Percentiles rank a stretch among this genome's conserved stretches.
These are phyloP conservation scores for Threskiornis aethiopicus DNA, from an alignment of 2,797 vertebrate species.

Conservation along the genomic window DNA sequence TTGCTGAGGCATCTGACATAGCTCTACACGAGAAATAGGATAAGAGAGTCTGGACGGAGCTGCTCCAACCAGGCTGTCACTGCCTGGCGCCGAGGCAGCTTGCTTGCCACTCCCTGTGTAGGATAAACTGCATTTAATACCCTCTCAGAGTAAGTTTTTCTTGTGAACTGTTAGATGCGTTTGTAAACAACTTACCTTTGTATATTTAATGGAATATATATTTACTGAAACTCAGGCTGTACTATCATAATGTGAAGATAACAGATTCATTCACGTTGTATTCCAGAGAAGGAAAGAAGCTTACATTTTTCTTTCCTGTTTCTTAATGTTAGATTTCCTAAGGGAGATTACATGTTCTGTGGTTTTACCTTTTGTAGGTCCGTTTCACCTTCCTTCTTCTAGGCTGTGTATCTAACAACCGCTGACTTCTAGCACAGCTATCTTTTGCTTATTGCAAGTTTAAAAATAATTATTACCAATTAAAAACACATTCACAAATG, in stretches of 20 bases:
- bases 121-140: not conserved
- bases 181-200: not conserved
- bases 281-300: not conserved
- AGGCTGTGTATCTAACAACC: not conserved
- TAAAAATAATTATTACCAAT: not conserved
- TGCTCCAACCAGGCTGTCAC: not conserved
- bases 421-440: not conserved
- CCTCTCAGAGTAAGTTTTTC: accelerated
- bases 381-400: not conserved
- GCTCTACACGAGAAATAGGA: accelerated
- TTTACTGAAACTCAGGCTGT: not conserved
- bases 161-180: not conserved
- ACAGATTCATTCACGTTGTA: not conserved
- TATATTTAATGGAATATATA: not conserved
- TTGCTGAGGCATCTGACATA: not conserved
- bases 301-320: not conserved
- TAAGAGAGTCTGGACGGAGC: not conserved
- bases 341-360: not conserved
- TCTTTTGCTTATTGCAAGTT: not conserved
- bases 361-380: not conserved
- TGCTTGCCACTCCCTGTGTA: not conserved
- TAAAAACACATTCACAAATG: not conserved
- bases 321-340: not conserved
- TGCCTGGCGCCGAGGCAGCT: not conserved
- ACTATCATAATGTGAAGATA: not conserved